Evolutionary conservation across 2,797 vertebrate genomes (phyloP).

Genomic region (Chloroceryle inda): DNA sequence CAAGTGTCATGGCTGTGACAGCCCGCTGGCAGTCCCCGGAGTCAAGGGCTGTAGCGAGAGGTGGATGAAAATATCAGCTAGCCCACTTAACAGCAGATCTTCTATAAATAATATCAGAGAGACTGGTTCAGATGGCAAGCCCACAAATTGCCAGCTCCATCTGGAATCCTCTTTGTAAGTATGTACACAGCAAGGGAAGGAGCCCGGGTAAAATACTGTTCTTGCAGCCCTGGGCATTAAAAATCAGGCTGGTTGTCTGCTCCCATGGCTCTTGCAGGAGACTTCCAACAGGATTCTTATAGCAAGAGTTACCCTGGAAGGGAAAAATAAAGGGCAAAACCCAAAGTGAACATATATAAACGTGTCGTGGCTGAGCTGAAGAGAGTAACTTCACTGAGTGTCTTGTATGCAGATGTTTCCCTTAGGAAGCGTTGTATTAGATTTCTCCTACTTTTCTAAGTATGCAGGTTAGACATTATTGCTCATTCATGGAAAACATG

Average conservation of each 20-base stretch:
- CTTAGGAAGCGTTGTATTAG: background rate
- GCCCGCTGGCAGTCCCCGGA: conserved; percentile 4
- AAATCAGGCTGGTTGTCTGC: background rate
- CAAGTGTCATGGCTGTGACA: conserved; percentile 22
- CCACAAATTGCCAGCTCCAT: conserved; percentile 4
- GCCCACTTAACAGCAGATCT: conserved; percentile 16
- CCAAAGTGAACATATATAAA: background rate
- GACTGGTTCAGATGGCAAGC: conserved; percentile 37
- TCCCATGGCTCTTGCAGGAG: background rate
- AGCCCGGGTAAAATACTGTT: background rate
- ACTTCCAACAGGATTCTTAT: background rate
- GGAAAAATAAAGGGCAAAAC: background rate
- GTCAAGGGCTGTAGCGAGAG: background rate
- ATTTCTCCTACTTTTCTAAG: background rate
- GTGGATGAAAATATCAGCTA: conserved; percentile 14
- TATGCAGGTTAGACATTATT: background rate
- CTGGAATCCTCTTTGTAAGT: conserved; percentile 1
- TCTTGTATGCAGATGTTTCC: background rate
- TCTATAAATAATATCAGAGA: conserved; percentile 60
- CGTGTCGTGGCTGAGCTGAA: background rate
- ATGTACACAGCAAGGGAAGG: background rate
- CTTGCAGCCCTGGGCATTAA: background rate
- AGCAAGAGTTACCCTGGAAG: background rate
- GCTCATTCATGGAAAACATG: background rate
- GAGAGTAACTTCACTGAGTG: background rate